Percentiles rank a stretch among this genome's conserved stretches.
Conservation (phyloP, 1,140 invertebrate genomes). For the Venturia canescens region DNA sequence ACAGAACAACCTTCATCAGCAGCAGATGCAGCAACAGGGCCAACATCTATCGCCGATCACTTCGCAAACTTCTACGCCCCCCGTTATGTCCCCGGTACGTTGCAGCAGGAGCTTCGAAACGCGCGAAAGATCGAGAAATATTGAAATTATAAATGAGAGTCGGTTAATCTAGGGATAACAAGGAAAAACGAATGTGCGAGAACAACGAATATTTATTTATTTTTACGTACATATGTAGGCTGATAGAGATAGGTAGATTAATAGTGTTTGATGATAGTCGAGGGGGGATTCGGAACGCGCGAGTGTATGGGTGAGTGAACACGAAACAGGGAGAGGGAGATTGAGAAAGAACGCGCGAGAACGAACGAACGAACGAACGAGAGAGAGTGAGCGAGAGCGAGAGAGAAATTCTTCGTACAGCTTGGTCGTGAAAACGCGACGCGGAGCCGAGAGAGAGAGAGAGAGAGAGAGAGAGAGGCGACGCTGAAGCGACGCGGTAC, state of each 20-base stretch:
- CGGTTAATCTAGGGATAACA: too few species aligned
- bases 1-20: conserved; percentile 78
- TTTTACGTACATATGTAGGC: neutral
- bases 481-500: conserved; percentile 19
- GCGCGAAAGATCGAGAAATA: conserved; percentile 2
- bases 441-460: conserved; percentile 19
- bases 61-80: conserved; percentile 73
- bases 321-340: conserved; percentile 13
- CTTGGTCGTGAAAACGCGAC: conserved; percentile 17
- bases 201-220: conserved; percentile 23
- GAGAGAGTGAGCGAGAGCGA: neutral
- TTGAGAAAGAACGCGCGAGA: neutral
- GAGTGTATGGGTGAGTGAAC: neutral
- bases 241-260: neutral
- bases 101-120: conserved; percentile 54
- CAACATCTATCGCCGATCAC: conserved; percentile 74
- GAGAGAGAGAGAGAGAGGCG: conserved; percentile 16
- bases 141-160: neutral
- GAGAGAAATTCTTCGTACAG: conserved; percentile 11
- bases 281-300: neutral
- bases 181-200: neutral
- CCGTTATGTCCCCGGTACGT: conserved; percentile 74
- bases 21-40: conserved; percentile 77
- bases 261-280: too few species aligned
- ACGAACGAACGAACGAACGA: neutral